phyloP scores from a whole-genome alignment of 2,888 invertebrate genomes.

The Schizaphis graminum region DNA sequence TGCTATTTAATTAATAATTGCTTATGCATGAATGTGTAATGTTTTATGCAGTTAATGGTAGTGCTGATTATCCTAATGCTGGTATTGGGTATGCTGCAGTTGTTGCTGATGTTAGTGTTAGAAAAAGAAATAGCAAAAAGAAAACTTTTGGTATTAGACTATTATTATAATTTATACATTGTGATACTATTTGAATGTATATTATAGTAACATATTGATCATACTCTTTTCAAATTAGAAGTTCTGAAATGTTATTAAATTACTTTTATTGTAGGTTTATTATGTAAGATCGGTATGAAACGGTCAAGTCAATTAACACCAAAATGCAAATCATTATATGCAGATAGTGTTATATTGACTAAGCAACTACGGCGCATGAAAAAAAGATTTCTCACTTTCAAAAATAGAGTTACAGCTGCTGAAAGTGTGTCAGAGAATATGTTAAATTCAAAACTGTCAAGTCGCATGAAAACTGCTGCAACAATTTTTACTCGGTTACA shows the following conservation, averaged over 20 bases:
- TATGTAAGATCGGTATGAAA: background rate
- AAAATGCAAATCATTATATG: background rate
- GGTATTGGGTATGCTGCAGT: too few relatives aligned
- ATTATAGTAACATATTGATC: background rate
- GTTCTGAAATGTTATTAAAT: background rate
- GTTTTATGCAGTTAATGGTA: too few relatives aligned
- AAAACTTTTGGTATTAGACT: too few relatives aligned
- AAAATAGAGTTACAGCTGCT: background rate
- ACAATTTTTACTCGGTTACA: background rate
- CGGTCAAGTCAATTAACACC: background rate
- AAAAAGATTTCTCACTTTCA: background rate
- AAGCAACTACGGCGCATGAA: background rate
- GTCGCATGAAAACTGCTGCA: background rate
- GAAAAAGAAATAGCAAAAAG: too few relatives aligned
- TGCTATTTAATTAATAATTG: too few relatives aligned
- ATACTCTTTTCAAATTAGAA: background rate
- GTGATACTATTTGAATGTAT: too few relatives aligned
- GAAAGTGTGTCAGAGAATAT: background rate
- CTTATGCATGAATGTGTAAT: too few relatives aligned
- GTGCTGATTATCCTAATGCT: too few relatives aligned
- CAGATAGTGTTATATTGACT: background rate
- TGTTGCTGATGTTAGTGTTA: too few relatives aligned
- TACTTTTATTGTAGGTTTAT: background rate
- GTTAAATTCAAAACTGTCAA: background rate
- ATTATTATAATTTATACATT: too few relatives aligned